Percentiles rank a stretch among this genome's conserved stretches.
These are phyloP conservation scores for Euproctis similis DNA, from an alignment of 2,888 invertebrate species.

Conservation along the genomic window DNA sequence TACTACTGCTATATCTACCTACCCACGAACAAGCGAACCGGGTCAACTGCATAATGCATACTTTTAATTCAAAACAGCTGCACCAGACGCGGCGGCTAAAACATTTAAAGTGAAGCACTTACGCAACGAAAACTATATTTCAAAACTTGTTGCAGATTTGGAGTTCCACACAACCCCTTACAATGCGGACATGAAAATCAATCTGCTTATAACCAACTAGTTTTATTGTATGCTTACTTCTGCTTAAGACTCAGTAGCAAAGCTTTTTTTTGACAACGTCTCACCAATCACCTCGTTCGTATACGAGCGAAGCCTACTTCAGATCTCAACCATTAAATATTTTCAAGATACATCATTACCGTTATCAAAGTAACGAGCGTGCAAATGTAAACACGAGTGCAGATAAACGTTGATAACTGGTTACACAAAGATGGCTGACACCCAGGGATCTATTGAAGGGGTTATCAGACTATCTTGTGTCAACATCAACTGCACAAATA, in stretches of 20 bases:
- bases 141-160: too few relatives aligned
- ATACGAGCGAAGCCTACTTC: too few relatives aligned
- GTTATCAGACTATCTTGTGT: too few relatives aligned
- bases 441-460: conserved; percentile 22
- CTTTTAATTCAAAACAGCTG: conserved; percentile 24
- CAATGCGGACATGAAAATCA: too few relatives aligned
- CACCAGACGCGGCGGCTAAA: conserved; percentile 15
- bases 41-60: conserved; percentile 23
- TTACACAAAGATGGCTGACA: conserved; percentile 50
- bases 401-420: conserved; percentile 50
- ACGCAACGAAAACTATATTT: too few relatives aligned
- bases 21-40: conserved; percentile 13
- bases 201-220: too few relatives aligned
- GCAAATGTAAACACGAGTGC: conserved; percentile 45
- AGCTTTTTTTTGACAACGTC: too few relatives aligned
- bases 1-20: too few relatives aligned
- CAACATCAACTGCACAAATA: conserved; percentile 2
- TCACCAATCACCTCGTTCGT: too few relatives aligned
- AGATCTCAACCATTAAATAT: background rate
- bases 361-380: conserved; percentile 30
- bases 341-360: conserved; percentile 35
- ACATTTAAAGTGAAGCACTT: conserved; percentile 15
- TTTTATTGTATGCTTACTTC: too few relatives aligned
- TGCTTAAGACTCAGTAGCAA: too few relatives aligned
- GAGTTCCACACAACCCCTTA: too few relatives aligned